These are phyloP conservation scores for Anguilla obscura DNA, from an alignment of 2,797 vertebrate genomes.

Conservation along the genomic window DNA sequence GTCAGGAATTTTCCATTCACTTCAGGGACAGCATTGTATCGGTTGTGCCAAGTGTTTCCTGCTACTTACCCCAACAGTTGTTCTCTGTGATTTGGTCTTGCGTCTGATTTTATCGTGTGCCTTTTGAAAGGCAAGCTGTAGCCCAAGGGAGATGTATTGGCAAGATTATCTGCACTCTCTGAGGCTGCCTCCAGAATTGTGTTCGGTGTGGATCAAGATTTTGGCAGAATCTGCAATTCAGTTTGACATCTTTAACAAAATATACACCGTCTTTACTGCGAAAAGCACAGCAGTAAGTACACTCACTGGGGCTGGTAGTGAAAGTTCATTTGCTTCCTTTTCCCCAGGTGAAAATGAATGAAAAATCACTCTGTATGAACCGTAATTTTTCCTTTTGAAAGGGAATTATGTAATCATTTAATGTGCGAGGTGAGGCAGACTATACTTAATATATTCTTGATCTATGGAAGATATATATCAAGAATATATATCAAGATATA, in stretches of 20 bases:
- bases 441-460: background rate
- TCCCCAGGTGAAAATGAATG: background rate
- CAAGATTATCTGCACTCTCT: background rate
- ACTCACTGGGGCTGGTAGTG: background rate
- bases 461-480: no score
- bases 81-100: background rate
- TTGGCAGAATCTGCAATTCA: background rate
- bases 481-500: no score
- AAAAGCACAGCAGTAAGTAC: background rate
- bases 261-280: background rate
- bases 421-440: background rate
- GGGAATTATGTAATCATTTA: background rate
- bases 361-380: background rate
- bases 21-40: background rate
- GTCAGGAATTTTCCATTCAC: conserved; percentile 10
- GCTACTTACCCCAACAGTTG: background rate
- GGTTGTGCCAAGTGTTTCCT: background rate
- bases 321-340: background rate
- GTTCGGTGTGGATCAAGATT: background rate
- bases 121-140: background rate
- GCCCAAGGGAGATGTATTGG: background rate
- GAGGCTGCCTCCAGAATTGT: background rate
- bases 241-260: background rate
- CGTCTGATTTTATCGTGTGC: background rate
- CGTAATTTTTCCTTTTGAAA: background rate